A percentile compares a stretch with the other conserved stretches of the same genome.
Conservation (phyloP, 2,888 invertebrate species). For the Amiota mariae region DNA sequence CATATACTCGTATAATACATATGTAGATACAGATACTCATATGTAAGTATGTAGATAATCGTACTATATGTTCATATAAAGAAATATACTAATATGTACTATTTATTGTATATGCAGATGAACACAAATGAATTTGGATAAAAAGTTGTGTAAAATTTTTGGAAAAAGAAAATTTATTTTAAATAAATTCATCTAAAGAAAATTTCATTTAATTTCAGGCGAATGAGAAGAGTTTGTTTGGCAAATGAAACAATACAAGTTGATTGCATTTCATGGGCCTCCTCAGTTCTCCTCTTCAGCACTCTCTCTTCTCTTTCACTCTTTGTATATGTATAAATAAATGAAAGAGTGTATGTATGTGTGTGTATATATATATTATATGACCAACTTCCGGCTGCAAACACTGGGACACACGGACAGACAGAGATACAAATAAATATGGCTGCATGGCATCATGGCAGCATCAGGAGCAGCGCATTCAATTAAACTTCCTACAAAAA, state of each 20-base stretch:
- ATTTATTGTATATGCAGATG: background rate
- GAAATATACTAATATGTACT: background rate
- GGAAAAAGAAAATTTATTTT: too few relatives aligned
- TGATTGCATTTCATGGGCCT: too few relatives aligned
- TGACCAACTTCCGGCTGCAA: conserved; percentile 37
- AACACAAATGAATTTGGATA: too few relatives aligned
- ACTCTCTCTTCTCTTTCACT: too few relatives aligned
- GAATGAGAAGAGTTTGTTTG: background rate
- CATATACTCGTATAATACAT: too few relatives aligned
- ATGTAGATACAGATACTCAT: background rate
- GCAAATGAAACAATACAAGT: background rate
- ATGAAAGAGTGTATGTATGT: background rate
- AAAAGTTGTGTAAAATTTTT: too few relatives aligned
- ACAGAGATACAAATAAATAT: conserved; percentile 36
- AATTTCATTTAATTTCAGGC: background rate
- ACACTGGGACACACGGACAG: conserved; percentile 30
- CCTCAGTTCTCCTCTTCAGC: too few relatives aligned
- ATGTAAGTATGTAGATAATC: background rate
- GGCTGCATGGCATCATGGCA: conserved; percentile 42
- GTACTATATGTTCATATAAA: background rate
- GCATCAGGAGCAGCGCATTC: conserved; percentile 63
- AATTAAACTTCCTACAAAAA: conserved; percentile 66
- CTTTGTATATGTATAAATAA: background rate
- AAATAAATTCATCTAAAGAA: too few relatives aligned
- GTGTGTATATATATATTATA: background rate